These are phyloP conservation scores for Cavia aperea DNA, from an alignment of 2,113 vertebrate species.

Conservation along the genomic window DNA sequence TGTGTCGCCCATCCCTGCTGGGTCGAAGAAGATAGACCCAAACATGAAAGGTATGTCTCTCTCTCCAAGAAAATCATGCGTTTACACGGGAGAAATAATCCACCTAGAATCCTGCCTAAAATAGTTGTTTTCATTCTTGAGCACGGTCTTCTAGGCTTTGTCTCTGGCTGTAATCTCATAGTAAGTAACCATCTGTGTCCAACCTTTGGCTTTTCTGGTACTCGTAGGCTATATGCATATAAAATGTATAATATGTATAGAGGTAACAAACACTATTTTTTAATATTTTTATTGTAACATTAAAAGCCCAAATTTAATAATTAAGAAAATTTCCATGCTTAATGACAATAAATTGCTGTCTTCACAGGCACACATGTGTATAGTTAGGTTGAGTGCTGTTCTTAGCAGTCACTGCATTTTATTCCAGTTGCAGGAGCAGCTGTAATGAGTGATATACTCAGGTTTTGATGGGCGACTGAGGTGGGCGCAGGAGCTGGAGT, in stretches of 20 bases:
- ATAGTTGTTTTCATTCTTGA: not conserved
- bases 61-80: not conserved
- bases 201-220: not conserved
- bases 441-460: not conserved
- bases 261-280: not conserved
- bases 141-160: not conserved
- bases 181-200: not conserved
- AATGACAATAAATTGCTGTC: not conserved
- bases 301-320: not conserved
- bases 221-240: not conserved
- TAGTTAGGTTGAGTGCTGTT: not conserved
- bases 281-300: not conserved
- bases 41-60: conserved; percentile 84
- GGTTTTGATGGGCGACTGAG: not conserved
- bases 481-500: not conserved
- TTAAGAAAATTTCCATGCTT: not conserved
- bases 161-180: not conserved
- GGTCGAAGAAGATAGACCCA: conserved; percentile 85
- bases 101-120: not conserved
- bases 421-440: not conserved
- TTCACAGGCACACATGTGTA: not conserved
- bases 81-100: not conserved
- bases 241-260: not conserved
- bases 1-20: conserved; percentile 90
- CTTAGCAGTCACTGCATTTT: not conserved